A percentile compares a stretch with the other conserved stretches of the same genome.
These are phyloP conservation scores for Ellobius talpinus DNA, from an alignment of 2,113 vertebrate species.

Conservation along the genomic window DNA sequence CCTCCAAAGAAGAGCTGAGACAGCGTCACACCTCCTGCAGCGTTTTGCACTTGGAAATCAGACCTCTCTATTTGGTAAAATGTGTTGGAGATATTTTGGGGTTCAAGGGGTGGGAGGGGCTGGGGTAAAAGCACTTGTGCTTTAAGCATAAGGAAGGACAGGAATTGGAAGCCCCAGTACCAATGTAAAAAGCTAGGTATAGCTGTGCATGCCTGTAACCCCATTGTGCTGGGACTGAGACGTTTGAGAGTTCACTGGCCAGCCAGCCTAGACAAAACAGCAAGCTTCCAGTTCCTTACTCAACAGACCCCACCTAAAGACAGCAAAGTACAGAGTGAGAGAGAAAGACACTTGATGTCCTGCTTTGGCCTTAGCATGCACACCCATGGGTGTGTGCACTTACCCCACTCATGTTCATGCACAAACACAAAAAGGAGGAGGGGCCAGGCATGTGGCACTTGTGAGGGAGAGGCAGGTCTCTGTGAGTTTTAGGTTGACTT, in stretches of 20 bases:
- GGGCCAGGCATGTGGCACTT: background rate
- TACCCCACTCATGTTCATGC: too few species aligned
- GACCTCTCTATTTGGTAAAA: conserved; percentile 38
- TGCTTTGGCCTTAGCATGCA: background rate
- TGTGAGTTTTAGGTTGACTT: background rate
- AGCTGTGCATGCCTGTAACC: background rate
- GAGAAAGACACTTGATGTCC: background rate
- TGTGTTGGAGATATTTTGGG: conserved; percentile 56
- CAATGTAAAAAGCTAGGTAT: background rate
- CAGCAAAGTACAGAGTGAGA: background rate
- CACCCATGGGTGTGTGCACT: background rate
- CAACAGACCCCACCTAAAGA: background rate
- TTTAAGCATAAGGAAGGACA: background rate
- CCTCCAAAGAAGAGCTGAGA: conserved; percentile 48
- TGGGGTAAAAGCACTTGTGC: background rate
- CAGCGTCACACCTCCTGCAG: conserved; percentile 39
- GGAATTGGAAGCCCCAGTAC: background rate
- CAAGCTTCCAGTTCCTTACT: background rate
- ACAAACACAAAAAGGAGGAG: background rate
- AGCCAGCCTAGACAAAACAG: background rate
- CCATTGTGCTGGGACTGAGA: background rate
- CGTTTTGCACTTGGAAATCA: conserved; percentile 55
- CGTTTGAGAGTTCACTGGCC: background rate
- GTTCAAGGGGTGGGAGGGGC: background rate
- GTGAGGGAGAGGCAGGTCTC: background rate